These are phyloP conservation scores for Delichon dasypus DNA, from an alignment of 2,797 vertebrate species.

Conservation along the genomic window DNA sequence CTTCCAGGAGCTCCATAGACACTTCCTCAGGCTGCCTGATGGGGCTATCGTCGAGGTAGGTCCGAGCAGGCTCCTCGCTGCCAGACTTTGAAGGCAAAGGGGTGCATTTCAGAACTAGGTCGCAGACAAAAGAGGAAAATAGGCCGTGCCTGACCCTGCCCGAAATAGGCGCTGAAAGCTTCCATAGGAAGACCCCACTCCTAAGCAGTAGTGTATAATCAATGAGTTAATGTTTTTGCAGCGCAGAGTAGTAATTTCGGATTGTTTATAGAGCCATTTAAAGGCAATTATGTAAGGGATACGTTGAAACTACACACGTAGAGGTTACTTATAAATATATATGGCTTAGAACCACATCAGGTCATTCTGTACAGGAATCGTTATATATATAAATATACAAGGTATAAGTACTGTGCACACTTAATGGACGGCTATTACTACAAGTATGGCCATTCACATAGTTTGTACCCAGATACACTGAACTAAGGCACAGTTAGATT, in stretches of 20 bases:
- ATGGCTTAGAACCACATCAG: background rate
- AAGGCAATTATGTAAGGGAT: background rate
- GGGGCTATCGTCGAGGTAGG: slow-evolving; percentile 90
- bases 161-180: background rate
- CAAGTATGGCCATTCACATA: background rate
- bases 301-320: background rate
- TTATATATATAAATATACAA: background rate
- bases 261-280: slow-evolving; percentile 34
- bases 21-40: slow-evolving; percentile 86
- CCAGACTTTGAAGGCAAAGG: background rate
- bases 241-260: background rate
- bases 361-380: background rate
- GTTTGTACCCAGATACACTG: background rate
- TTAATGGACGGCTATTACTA: background rate
- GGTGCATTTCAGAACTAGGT: background rate
- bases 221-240: background rate
- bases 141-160: background rate
- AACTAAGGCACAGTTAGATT: background rate
- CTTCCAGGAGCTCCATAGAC: slow-evolving; percentile 81
- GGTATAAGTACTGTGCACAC: background rate
- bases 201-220: background rate
- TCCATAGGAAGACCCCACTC: background rate
- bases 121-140: background rate
- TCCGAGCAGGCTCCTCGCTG: background rate
- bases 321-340: background rate